phyloP scores from a whole-genome alignment of 2,888 invertebrate genomes.

The Celastrina argiolus region DNA sequence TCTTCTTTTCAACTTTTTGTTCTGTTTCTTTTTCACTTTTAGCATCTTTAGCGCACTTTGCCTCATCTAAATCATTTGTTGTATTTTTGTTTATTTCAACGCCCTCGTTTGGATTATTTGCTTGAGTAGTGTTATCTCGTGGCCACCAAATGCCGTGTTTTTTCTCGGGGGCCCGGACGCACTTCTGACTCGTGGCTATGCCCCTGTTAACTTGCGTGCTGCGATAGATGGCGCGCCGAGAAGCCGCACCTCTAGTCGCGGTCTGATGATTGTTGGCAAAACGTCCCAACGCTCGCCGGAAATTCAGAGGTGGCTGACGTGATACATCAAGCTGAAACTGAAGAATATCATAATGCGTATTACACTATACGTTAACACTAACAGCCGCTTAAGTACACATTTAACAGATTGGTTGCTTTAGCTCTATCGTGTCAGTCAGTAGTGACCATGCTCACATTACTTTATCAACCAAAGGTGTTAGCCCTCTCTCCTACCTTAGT shows the following conservation, averaged over 20 bases:
- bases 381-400: too few species aligned
- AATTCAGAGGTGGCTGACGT: conserved; percentile 53
- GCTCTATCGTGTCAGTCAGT: too few species aligned
- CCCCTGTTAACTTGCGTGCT: conserved; percentile 66
- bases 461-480: too few species aligned
- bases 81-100: conserved; percentile 39
- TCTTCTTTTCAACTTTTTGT: conserved; percentile 32
- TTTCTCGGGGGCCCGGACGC: conserved; percentile 53
- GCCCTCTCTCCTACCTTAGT: conserved; percentile 49
- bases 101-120: conserved; percentile 32
- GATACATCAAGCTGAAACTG: conserved; percentile 69
- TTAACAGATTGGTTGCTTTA: too few species aligned
- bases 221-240: conserved; percentile 60
- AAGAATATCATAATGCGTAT: conserved; percentile 14
- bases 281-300: conserved; percentile 60
- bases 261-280: conserved; percentile 63
- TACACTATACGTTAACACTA: not conserved
- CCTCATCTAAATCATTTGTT: conserved; percentile 29
- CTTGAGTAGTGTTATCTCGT: conserved; percentile 52
- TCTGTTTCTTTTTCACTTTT: conserved; percentile 35
- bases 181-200: conserved; percentile 58
- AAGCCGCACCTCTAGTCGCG: conserved; percentile 56
- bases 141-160: conserved; percentile 64
- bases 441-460: too few species aligned
- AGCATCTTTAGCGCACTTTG: conserved; percentile 33